Conservation (phyloP, 2,113 vertebrate species). For the Oophaga pumilio region DNA sequence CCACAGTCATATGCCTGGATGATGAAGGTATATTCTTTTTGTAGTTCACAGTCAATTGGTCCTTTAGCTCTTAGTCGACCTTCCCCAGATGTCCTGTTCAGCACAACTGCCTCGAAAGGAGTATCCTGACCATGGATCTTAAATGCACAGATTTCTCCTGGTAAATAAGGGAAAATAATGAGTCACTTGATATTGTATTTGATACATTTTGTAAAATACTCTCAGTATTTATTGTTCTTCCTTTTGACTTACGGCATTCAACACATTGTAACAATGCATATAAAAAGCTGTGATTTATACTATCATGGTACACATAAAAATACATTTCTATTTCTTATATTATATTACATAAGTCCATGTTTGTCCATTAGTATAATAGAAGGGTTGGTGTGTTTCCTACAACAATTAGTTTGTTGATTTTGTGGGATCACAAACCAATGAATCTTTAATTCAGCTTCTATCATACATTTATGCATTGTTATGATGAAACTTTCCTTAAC, state of each 20-base stretch:
- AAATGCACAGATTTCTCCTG: constrained; percentile 97
- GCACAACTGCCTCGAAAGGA: constrained; percentile 91
- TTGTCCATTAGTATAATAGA: no score
- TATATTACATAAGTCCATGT: background rate
- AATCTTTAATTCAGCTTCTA: background rate
- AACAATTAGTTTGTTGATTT: background rate
- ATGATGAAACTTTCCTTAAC: background rate
- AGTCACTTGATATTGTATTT: background rate
- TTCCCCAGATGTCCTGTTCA: constrained; percentile 94
- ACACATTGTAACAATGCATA: background rate
- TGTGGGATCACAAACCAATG: background rate
- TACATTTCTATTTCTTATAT: background rate
- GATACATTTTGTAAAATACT: background rate
- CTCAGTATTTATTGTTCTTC: no score
- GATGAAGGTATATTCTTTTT: constrained; percentile 96
- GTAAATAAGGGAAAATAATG: constrained; percentile 50
- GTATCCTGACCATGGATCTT: constrained; percentile 90
- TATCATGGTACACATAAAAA: background rate
- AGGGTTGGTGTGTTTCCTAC: background rate
- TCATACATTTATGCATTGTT: background rate
- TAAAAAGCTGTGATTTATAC: background rate
- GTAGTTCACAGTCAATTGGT: constrained; percentile 91
- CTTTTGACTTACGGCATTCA: no score
- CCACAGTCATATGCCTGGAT: constrained; percentile 97
- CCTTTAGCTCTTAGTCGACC: constrained; percentile 85